These are phyloP conservation scores for Pseudococcus jackbeardsleyi DNA, from an alignment of 2,888 invertebrate species.

Conservation along the genomic window DNA sequence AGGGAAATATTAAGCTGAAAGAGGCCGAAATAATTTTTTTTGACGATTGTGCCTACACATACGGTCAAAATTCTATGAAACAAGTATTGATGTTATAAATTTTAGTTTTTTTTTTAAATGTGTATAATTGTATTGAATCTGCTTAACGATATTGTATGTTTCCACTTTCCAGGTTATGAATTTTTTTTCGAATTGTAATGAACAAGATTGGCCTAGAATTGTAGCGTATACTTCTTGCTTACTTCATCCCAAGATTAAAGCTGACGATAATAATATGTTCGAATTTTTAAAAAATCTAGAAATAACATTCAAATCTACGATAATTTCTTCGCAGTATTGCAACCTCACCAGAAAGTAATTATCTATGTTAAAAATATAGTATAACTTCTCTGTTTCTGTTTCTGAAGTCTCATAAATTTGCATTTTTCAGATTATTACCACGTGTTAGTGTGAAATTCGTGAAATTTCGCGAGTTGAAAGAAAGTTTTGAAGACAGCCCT, in stretches of 20 bases:
- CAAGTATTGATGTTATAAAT: not conserved
- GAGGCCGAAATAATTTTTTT: not conserved
- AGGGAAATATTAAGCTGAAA: not conserved
- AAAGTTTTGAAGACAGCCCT: not conserved
- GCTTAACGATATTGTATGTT: not conserved
- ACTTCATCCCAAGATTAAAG: conserved; percentile 1
- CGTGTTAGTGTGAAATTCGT: conserved; percentile 34
- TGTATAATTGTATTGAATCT: not conserved
- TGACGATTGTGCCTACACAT: conserved; percentile 20
- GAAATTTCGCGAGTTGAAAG: not conserved
- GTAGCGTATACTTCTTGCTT: conserved; percentile 47
- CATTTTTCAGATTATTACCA: conserved; percentile 49
- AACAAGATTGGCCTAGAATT: conserved; percentile 9
- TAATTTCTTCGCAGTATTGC: conserved; percentile 42
- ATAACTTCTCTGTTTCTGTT: not conserved
- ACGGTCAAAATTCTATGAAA: conserved; percentile 45
- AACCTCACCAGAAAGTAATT: conserved; percentile 43
- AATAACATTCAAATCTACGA: conserved; percentile 36
- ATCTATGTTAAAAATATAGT: not conserved
- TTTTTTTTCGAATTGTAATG: not conserved
- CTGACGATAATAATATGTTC: conserved; percentile 20
- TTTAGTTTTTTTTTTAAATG: not conserved
- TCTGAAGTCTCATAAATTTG: not conserved
- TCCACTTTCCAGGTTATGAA: not conserved
- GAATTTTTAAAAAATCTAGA: conserved; percentile 53